Percentiles rank a stretch among this genome's conserved stretches.
Evolutionary conservation across 2,113 vertebrate species (phyloP).

Genomic region (Phaetusa simplex): DNA sequence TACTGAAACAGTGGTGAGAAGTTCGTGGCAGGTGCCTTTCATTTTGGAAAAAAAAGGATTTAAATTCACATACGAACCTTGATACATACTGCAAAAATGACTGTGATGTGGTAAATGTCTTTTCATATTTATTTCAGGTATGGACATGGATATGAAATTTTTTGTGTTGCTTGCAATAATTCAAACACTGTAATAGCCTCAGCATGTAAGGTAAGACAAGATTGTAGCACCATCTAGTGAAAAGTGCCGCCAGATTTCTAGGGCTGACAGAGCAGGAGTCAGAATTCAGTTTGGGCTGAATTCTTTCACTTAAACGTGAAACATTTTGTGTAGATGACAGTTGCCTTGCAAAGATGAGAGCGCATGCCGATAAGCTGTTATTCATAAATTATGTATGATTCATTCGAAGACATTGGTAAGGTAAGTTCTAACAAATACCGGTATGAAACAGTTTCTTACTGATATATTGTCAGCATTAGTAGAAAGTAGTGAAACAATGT

Average conservation of each 20-base stretch:
- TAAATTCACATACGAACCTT: background rate
- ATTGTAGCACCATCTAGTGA: conserved; percentile 61
- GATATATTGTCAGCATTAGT: background rate
- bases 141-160: conserved; percentile 96
- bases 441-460: background rate
- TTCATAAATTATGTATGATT: background rate
- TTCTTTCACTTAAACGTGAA: background rate
- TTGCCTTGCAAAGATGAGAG: background rate
- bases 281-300: background rate
- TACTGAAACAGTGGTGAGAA: background rate
- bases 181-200: conserved; percentile 87
- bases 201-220: conserved; percentile 90
- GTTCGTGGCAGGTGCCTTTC: background rate
- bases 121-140: conserved; percentile 80
- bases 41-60: background rate
- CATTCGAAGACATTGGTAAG: background rate
- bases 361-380: background rate
- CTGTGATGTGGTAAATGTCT: background rate
- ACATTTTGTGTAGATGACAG: background rate
- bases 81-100: background rate
- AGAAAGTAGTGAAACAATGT: background rate
- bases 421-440: background rate
- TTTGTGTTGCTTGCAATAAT: conserved; percentile 89
- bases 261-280: background rate
- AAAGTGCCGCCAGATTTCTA: background rate